Evolutionary conservation across 2,888 invertebrate genomes (phyloP).

Genomic region (Bugulina stolonifera): DNA sequence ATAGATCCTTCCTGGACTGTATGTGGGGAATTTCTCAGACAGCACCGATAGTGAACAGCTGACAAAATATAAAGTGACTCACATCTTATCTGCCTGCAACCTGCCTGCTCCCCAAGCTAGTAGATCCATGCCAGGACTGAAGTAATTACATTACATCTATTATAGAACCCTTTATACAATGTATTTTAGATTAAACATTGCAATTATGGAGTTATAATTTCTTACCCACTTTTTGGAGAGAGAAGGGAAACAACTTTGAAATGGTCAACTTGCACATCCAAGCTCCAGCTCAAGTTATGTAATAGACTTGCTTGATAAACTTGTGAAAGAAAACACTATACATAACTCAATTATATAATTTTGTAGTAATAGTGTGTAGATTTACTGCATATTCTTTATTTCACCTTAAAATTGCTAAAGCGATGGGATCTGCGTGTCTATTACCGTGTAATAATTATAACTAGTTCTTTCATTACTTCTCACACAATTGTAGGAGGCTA

Average conservation of each 20-base stretch:
- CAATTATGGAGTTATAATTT: no score
- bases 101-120: conserved; percentile 57
- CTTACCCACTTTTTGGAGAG: no score
- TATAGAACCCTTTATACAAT: background rate
- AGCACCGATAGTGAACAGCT: conserved; percentile 85
- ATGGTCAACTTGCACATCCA: no score
- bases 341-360: no score
- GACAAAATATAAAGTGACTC: conserved; percentile 82
- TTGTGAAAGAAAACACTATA: background rate
- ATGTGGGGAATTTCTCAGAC: conserved; percentile 91
- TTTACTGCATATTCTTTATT: no score
- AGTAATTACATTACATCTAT: background rate
- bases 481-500: conserved; percentile 55
- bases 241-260: no score
- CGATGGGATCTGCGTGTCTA: no score
- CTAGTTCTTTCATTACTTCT: no score
- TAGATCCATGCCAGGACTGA: background rate
- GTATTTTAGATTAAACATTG: background rate
- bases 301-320: background rate
- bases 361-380: no score
- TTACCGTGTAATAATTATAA: no score
- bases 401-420: no score
- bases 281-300: background rate
- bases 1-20: conserved; percentile 78
- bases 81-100: conserved; percentile 92